Evolutionary conservation across 1,140 invertebrate genomes (phyloP).

Genomic region (Teleopsis dalmanni): DNA sequence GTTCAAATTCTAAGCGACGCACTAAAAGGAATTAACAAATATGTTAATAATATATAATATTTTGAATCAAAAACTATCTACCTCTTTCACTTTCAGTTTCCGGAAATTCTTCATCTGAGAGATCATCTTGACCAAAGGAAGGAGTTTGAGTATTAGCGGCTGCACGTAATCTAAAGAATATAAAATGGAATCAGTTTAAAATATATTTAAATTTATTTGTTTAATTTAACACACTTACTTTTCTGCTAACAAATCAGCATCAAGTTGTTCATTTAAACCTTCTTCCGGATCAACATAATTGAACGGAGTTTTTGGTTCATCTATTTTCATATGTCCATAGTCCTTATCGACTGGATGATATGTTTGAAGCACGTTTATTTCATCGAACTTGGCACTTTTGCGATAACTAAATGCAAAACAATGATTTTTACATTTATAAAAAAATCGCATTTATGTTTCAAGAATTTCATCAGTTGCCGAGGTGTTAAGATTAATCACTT

Average conservation of each 20-base stretch:
- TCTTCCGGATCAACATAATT: constrained; percentile 67
- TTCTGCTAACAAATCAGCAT: constrained; percentile 69
- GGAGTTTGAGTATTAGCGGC: constrained; percentile 41
- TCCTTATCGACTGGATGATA: constrained; percentile 97
- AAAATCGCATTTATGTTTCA: too few relatives aligned
- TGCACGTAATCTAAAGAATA: constrained; percentile 42
- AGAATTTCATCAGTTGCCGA: too few relatives aligned
- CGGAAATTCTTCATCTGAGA: constrained; percentile 55
- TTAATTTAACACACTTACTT: constrained; percentile 44
- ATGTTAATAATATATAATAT: constrained; percentile 4
- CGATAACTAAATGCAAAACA: constrained; percentile 55
- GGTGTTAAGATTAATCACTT: too few relatives aligned
- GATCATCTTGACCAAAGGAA: constrained; percentile 53
- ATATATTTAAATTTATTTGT: background rate
- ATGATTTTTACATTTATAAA: too few relatives aligned
- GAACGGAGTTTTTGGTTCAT: constrained; percentile 96
- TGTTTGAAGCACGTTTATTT: constrained; percentile 98
- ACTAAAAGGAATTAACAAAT: constrained; percentile 45
- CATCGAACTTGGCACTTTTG: constrained; percentile 90
- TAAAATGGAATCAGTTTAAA: constrained; percentile 9
- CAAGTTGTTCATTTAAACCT: constrained; percentile 64
- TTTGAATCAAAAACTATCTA: constrained; percentile 14
- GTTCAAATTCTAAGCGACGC: constrained; percentile 71
- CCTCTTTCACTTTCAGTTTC: constrained; percentile 54
- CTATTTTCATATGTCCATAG: constrained; percentile 99